Percentiles rank a stretch among this genome's conserved stretches.
Evolutionary conservation across 2,113 vertebrate species (phyloP).

Genomic region (Phrynosoma platyrhinos): DNA sequence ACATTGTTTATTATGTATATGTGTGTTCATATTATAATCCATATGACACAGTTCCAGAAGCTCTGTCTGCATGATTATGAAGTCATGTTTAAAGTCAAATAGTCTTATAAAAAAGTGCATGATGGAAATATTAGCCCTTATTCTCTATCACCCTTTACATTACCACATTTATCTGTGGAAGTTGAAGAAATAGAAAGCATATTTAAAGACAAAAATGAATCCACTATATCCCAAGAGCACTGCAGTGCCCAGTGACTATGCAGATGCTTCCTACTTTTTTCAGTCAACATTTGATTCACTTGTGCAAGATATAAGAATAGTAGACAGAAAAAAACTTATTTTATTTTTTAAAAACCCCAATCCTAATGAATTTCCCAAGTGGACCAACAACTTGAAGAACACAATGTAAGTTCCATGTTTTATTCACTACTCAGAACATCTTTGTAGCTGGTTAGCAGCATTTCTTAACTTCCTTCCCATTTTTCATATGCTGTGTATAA

Average conservation of each 20-base stretch:
- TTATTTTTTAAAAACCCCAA: neutral
- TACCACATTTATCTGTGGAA: neutral
- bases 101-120: neutral
- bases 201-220: neutral
- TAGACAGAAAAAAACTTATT: neutral
- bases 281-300: neutral
- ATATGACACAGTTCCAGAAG: neutral
- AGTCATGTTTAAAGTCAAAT: neutral
- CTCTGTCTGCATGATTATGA: neutral
- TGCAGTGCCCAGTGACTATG: neutral
- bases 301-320: neutral
- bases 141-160: neutral
- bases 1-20: too few species aligned
- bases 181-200: neutral
- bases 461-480: conserved; percentile 10
- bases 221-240: neutral
- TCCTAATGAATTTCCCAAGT: conserved; percentile 6
- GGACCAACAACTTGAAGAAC: neutral
- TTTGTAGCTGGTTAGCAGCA: neutral
- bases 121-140: neutral
- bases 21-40: too few species aligned
- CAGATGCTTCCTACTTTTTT: neutral
- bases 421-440: conserved; percentile 9
- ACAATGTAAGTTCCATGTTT: neutral
- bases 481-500: conserved; percentile 9